Evolutionary conservation across 2,113 vertebrate species (phyloP), one percentile per base, ranked within the genome.

Genomic region (Parotia lawesii): DNA sequence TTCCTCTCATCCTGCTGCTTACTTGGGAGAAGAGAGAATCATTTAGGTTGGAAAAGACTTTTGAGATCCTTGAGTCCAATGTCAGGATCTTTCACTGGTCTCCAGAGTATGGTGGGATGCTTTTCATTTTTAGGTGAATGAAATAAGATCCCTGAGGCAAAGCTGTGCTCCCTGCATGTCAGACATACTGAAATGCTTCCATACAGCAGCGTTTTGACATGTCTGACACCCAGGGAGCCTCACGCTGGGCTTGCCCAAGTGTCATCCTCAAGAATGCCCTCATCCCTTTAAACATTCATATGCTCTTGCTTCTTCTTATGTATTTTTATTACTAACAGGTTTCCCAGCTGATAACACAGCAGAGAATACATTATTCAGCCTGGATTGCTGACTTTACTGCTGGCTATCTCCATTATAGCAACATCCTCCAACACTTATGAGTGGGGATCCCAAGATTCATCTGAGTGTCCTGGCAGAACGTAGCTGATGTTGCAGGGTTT

Each of bases 301-400:
- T 48, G 75, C 72, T 74, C 77, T 94, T 94, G 87, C 93, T 96
- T 85, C 73, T 93, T 77, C 79, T 48, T 82, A 33, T 96, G 92
- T 91, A 75, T 78, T 95, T 95, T 94, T 93, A 93, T 96, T 76
- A 60, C 85, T 72, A 85, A 74, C 92, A 94, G 82, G 89, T 91
- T 96, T 95, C 95, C 76, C 51, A 74, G 89, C 90, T 97, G 96
- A 69, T 94, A 96, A 82, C 51, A 73, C 66, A 66, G 45, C 70
- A 48, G 54, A 31, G 54, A 89, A 96, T 96, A 67, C 94, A 95
- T 96, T 90, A 93, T 93, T 97, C 94, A 96, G 74, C 31, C 74
- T 51, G 79, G 57, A 75, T 93, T 65, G 5, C 85, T 87, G 91
- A 65, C 84, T 75, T 75, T 37, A 15, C 75, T 61, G 64, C 90